phyloP scores from a whole-genome alignment of 2,797 vertebrate species.

The Rhynchonycteris naso region DNA sequence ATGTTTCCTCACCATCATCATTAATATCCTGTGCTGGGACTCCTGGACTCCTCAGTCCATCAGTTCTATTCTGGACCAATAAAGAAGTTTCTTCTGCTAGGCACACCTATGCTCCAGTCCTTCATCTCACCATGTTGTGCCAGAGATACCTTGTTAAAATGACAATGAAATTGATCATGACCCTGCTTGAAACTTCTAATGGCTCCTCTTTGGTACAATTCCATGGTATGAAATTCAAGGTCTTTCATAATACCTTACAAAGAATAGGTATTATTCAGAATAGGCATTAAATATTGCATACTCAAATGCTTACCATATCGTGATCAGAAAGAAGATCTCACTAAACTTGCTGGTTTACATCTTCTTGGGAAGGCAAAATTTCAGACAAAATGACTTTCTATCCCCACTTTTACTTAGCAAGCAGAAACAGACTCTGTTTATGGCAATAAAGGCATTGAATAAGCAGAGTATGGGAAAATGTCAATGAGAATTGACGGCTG shows the following conservation, averaged over 20 bases:
- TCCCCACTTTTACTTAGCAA: conserved; percentile 65
- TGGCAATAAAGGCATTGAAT: conserved; percentile 72
- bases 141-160: background rate
- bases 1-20: background rate
- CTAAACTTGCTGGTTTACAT: conserved; percentile 4
- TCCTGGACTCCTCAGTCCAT: background rate
- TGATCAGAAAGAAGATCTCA: conserved; percentile 25
- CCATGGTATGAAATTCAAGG: background rate
- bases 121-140: background rate
- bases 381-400: conserved; percentile 52
- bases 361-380: conserved; percentile 6
- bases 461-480: conserved; percentile 68
- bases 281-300: background rate
- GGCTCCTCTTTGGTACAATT: background rate
- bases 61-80: background rate
- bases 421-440: conserved; percentile 64
- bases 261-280: background rate
- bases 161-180: background rate
- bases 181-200: background rate
- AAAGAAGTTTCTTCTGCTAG: background rate
- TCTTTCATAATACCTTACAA: background rate
- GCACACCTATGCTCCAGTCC: background rate
- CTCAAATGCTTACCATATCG: background rate
- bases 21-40: background rate
- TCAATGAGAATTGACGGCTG: conserved; percentile 75